A percentile compares a stretch with the other conserved stretches of the same genome.
Evolutionary conservation across 2,113 vertebrate genomes (phyloP).

Genomic region (Corynorhinus townsendii): DNA sequence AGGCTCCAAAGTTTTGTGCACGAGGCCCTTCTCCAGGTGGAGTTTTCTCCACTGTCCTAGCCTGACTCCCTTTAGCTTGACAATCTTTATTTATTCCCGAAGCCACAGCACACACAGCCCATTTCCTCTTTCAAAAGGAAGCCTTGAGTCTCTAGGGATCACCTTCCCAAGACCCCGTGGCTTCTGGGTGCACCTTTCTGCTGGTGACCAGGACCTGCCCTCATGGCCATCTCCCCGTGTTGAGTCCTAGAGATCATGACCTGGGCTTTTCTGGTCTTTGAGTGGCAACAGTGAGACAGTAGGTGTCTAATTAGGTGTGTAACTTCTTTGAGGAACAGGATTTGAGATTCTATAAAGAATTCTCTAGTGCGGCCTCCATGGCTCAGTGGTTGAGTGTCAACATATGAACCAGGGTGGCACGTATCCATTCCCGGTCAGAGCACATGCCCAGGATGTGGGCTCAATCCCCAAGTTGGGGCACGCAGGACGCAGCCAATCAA

Average conservation of each 20-base stretch:
- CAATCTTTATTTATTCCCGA: background rate
- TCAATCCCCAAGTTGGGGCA: too few species aligned
- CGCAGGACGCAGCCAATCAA: too few species aligned
- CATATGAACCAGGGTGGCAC: too few species aligned
- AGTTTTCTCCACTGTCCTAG: background rate
- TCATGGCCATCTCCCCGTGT: background rate
- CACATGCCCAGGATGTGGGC: too few species aligned
- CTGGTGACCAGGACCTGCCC: background rate
- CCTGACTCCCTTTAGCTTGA: background rate
- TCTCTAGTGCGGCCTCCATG: background rate
- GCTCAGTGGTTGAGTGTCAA: too few species aligned
- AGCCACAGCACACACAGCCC: background rate
- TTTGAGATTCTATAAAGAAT: background rate
- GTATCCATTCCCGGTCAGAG: too few species aligned
- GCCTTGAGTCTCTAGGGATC: background rate
- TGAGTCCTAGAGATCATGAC: background rate
- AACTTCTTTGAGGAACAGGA: background rate
- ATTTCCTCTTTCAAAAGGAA: background rate
- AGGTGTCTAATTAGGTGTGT: background rate
- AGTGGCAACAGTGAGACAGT: background rate
- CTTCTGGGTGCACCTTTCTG: background rate
- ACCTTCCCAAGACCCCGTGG: background rate
- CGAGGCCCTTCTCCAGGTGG: background rate
- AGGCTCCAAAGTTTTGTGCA: background rate
- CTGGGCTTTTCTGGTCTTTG: background rate